phyloP scores from a whole-genome alignment of 2,888 invertebrate species.

The Ypsolopha sequella region DNA sequence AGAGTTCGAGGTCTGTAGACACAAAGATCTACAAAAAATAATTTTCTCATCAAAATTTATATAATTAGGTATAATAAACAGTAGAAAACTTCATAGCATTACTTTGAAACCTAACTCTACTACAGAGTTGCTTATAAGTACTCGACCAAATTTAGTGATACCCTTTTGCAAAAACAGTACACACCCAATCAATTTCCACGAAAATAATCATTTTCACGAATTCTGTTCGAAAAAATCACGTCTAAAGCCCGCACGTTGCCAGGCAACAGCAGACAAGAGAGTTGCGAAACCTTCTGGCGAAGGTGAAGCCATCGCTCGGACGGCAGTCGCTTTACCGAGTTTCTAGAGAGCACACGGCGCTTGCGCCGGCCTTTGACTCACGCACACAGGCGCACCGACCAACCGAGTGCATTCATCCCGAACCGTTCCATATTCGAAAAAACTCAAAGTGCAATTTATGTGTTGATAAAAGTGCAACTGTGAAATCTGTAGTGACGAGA shows the following conservation, averaged over 20 bases:
- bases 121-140: no score
- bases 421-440: slow-evolving; percentile 27
- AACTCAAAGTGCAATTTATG: slow-evolving; percentile 1
- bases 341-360: slow-evolving; percentile 45
- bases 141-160: no score
- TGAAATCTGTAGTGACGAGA: slow-evolving; percentile 18
- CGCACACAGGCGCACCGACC: slow-evolving; percentile 18
- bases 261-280: slow-evolving; percentile 63
- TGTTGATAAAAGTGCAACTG: slow-evolving; percentile 9
- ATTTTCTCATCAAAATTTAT: no score
- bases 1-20: no score
- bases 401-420: slow-evolving; percentile 19
- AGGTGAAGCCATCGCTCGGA: slow-evolving; percentile 39
- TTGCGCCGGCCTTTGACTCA: slow-evolving; percentile 32
- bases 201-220: no score
- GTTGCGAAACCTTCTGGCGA: slow-evolving; percentile 52
- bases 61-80: no score
- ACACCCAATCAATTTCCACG: no score
- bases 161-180: no score
- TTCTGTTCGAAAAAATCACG: not conserved
- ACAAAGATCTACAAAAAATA: no score
- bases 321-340: slow-evolving; percentile 57
- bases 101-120: no score
- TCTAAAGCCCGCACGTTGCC: slow-evolving; percentile 34
- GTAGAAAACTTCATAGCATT: no score